Evolutionary conservation across 2,797 vertebrate species (phyloP).

Genomic region (Neolamprologus multifasciatus): DNA sequence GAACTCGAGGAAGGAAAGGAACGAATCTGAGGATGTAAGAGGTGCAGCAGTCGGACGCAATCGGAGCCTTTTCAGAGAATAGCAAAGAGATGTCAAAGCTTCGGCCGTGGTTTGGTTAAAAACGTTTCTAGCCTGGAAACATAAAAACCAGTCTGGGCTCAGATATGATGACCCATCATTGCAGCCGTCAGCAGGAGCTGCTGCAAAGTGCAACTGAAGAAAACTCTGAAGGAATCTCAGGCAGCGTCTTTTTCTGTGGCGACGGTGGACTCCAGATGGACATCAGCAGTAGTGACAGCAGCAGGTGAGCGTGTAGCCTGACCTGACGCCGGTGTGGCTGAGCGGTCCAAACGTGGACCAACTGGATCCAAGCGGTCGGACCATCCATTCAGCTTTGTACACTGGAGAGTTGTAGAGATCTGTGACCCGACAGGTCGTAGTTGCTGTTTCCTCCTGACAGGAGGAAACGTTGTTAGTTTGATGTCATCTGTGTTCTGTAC

Average conservation of each 20-base stretch:
- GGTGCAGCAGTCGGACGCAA: background rate
- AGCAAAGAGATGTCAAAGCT: background rate
- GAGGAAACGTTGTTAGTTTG: background rate
- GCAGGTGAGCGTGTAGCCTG: background rate
- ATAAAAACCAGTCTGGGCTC: background rate
- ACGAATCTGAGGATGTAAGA: background rate
- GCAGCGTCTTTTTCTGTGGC: background rate
- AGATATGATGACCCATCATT: background rate
- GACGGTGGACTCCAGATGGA: background rate
- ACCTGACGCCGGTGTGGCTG: conserved; percentile 55
- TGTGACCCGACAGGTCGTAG: conserved; percentile 29
- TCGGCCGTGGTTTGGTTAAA: background rate
- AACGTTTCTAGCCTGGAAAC: background rate
- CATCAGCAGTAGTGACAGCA: background rate
- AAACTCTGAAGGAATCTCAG: background rate
- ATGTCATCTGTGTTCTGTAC: background rate
- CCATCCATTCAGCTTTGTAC: conserved; percentile 35
- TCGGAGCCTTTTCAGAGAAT: background rate
- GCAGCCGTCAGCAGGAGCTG: background rate
- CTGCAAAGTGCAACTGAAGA: background rate
- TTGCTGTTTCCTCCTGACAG: background rate
- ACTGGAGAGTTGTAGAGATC: conserved; percentile 56
- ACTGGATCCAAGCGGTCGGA: background rate
- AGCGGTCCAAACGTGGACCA: fast-evolving
- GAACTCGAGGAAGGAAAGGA: background rate